Percentiles rank a stretch among this genome's conserved stretches.
These are phyloP conservation scores for Probosciger aterrimus DNA, from an alignment of 2,113 vertebrate species.

Conservation along the genomic window DNA sequence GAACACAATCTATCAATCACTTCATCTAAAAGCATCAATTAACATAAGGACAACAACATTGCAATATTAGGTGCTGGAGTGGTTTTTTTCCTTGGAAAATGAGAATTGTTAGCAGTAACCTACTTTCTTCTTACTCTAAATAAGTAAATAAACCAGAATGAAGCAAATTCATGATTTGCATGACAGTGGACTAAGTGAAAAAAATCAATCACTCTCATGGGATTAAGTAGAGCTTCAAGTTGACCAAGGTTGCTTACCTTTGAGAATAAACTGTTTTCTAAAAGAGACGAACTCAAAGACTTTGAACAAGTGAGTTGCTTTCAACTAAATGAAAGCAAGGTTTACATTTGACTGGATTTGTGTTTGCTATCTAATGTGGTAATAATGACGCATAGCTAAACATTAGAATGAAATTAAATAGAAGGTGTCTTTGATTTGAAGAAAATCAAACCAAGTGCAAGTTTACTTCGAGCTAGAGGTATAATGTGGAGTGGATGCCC, in stretches of 20 bases:
- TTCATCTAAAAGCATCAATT: constrained; percentile 56
- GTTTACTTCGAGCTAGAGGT: not conserved
- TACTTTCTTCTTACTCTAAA: not conserved
- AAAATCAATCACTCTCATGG: constrained; percentile 10
- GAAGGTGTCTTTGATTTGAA: constrained; percentile 14
- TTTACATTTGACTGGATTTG: constrained; percentile 57
- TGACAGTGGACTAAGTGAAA: not conserved
- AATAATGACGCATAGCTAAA: constrained; percentile 41
- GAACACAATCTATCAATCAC: constrained; percentile 30
- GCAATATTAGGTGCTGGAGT: not conserved
- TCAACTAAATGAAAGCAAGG: constrained; percentile 55
- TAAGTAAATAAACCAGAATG: not conserved
- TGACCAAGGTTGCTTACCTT: constrained; percentile 57
- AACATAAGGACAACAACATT: constrained; percentile 23
- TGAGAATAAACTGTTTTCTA: constrained; percentile 60
- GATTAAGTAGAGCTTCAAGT: constrained; percentile 48
- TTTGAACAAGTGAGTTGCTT: constrained; percentile 53
- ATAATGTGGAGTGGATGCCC: not conserved
- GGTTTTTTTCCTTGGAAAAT: not conserved
- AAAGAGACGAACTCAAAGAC: constrained; percentile 53
- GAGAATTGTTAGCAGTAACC: not conserved
- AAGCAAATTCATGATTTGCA: constrained; percentile 5
- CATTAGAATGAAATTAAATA: constrained; percentile 39
- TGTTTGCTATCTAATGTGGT: constrained; percentile 46
- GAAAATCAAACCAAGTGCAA: constrained; percentile 39